Evolutionary conservation across 2,113 vertebrate species (phyloP), one percentile per base, ranked within the genome.

Genomic region (Arenaria interpres): DNA sequence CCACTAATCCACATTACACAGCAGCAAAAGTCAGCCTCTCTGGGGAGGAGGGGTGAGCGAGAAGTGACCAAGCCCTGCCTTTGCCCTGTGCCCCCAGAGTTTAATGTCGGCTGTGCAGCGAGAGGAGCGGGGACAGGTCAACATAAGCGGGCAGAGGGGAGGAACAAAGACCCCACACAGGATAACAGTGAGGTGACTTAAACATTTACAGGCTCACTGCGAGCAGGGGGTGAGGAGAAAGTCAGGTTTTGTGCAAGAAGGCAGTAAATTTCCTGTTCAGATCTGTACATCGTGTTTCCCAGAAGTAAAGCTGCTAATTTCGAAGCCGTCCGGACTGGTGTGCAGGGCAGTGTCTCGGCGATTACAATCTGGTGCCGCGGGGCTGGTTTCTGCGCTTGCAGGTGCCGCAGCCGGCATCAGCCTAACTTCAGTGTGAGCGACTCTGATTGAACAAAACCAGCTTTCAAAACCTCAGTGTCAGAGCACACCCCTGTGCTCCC

Each of bases 91-190:
- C 77, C 66, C 90, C 69, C 73, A 57, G 73, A 88, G 80, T 91
- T 97, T 95, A 91, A 91, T 56, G 66, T 87, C 0, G 4, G 51
- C 89, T 89, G 89, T 51, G 86, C 28, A 6, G 80, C 1, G 4
- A 91, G 91, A 89, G 89, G 46, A 94, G 68, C 2, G 1, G 63
- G 46, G 37, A 82, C 67, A 57, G 80, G 91, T 93, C 91, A 96
- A 72, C 73, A 64, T 59, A 75, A 78, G 69, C 5, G 3, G 41
- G 86, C 60, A 64, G 43, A 91, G 69, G 66, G 0, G 1, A 91
- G 69, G 53, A 93, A 95, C 86, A 95, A 95, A 97, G 94, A 96
- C 91, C 89, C 71, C 92, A 94, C 89, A 76, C 77, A 83, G 84
- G 77, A 73, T 83, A 95, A 91, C 73, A 88, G 87, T 19, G 84